phyloP scores from a whole-genome alignment of 2,797 vertebrate species.

The Esox lucius region DNA sequence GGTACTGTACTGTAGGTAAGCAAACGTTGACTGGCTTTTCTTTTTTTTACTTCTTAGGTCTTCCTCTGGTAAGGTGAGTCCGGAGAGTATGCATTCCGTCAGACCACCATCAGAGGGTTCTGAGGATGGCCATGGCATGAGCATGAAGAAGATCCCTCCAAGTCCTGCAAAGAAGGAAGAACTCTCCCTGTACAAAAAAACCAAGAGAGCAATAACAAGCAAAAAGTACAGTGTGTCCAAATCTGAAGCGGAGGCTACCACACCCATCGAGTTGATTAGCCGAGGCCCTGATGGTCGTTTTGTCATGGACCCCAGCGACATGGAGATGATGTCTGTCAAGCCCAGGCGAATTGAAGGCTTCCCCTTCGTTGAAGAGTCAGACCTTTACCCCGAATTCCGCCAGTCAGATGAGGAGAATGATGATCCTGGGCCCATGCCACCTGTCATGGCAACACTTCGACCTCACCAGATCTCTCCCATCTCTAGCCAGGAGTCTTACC shows the following conservation, averaged over 20 bases:
- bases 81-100: slow-evolving; percentile 85
- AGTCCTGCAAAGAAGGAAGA: slow-evolving; percentile 92
- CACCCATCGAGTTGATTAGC: slow-evolving; percentile 90
- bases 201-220: slow-evolving; percentile 97
- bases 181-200: slow-evolving; percentile 96
- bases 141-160: slow-evolving; percentile 83
- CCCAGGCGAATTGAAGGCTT: slow-evolving; percentile 94
- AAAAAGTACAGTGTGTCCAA: slow-evolving; percentile 94
- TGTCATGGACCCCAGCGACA: slow-evolving; percentile 81
- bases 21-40: slow-evolving; percentile 6
- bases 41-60: slow-evolving; percentile 72
- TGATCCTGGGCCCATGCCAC: slow-evolving; percentile 86
- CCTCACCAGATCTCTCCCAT: slow-evolving; percentile 94
- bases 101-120: slow-evolving; percentile 93
- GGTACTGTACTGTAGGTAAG: neutral
- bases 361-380: slow-evolving; percentile 96
- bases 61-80: slow-evolving; percentile 96
- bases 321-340: slow-evolving; percentile 86
- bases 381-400: slow-evolving; percentile 97
- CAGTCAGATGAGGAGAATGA: slow-evolving; percentile 99
- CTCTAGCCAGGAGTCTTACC: slow-evolving; percentile 95
- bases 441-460: slow-evolving; percentile 90
- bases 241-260: slow-evolving; percentile 80
- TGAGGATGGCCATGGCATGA: slow-evolving; percentile 87
- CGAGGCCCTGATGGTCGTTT: slow-evolving; percentile 94